These are phyloP conservation scores for Edolisoma coerulescens DNA, from an alignment of 2,113 vertebrate species.

Conservation along the genomic window DNA sequence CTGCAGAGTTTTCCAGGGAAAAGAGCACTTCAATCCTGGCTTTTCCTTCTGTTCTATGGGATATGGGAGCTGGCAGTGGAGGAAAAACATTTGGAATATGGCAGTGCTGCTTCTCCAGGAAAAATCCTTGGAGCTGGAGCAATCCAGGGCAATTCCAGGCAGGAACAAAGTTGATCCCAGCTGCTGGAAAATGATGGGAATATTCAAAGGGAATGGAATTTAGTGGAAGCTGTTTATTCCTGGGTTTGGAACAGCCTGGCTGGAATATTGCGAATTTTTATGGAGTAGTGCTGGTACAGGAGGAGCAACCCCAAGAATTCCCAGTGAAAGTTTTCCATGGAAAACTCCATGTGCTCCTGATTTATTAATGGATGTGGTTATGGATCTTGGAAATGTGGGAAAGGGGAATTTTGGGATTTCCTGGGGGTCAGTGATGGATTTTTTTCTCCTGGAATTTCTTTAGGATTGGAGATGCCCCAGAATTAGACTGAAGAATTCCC, in stretches of 20 bases:
- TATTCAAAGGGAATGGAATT: not conserved
- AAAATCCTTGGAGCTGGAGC: not conserved
- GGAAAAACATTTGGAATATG: not conserved
- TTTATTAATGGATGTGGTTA: not conserved
- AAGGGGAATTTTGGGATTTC: not conserved
- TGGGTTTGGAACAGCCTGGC: not conserved
- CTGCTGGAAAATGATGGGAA: not conserved
- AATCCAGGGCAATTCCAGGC: not conserved
- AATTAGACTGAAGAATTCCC: not conserved
- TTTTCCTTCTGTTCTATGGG: not conserved
- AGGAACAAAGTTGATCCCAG: not conserved
- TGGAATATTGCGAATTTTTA: not conserved
- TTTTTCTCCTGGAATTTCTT: not conserved
- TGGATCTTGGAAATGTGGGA: not conserved
- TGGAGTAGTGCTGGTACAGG: not conserved
- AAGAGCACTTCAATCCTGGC: fast-evolving
- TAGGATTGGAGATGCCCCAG: not conserved
- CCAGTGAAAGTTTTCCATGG: not conserved
- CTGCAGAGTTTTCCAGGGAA: not conserved
- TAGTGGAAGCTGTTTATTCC: not conserved
- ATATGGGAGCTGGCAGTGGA: not conserved
- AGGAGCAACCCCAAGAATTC: not conserved
- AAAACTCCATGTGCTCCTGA: not conserved
- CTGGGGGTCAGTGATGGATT: not conserved
- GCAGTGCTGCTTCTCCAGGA: not conserved